Percentiles rank a stretch among this genome's conserved stretches.
Conservation (phyloP, 2,797 vertebrate genomes). For the Platalea minor region DNA sequence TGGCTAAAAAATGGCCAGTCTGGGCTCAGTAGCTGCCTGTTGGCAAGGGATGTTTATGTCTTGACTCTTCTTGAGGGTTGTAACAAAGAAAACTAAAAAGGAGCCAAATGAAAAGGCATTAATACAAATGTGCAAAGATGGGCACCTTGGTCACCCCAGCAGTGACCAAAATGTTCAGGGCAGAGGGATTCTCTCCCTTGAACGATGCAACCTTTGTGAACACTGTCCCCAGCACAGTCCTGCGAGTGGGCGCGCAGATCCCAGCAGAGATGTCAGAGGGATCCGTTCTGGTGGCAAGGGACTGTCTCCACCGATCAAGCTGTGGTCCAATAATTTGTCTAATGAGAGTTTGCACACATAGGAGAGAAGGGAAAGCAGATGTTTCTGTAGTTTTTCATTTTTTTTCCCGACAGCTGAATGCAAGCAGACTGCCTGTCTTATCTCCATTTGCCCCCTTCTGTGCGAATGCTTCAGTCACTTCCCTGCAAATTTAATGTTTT, state of each 20-base stretch:
- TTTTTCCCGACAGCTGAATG: not conserved
- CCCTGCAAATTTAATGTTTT: slow-evolving; percentile 31
- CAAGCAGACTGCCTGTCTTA: slow-evolving; percentile 8
- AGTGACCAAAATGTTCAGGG: not conserved
- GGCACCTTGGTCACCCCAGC: not conserved
- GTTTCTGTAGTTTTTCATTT: not conserved
- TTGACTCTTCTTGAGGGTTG: not conserved
- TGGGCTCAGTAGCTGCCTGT: not conserved
- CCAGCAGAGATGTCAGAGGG: not conserved
- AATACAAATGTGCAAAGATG: accelerated
- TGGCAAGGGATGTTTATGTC: not conserved
- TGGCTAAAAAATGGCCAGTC: not conserved
- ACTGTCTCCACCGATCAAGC: not conserved
- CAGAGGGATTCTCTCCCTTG: not conserved
- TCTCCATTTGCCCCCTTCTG: slow-evolving; percentile 58
- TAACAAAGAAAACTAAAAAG: not conserved
- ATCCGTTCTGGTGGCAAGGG: not conserved
- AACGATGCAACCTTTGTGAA: not conserved
- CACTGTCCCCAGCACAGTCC: not conserved
- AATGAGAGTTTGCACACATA: not conserved
- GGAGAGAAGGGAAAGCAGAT: not conserved
- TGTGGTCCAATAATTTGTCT: not conserved
- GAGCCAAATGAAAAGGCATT: not conserved
- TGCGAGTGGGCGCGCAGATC: not conserved
- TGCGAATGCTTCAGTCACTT: slow-evolving; percentile 36